A percentile compares a stretch with the other conserved stretches of the same genome.
These are phyloP conservation scores for Sturnus vulgaris DNA, from an alignment of 2,113 vertebrate genomes.

Conservation along the genomic window DNA sequence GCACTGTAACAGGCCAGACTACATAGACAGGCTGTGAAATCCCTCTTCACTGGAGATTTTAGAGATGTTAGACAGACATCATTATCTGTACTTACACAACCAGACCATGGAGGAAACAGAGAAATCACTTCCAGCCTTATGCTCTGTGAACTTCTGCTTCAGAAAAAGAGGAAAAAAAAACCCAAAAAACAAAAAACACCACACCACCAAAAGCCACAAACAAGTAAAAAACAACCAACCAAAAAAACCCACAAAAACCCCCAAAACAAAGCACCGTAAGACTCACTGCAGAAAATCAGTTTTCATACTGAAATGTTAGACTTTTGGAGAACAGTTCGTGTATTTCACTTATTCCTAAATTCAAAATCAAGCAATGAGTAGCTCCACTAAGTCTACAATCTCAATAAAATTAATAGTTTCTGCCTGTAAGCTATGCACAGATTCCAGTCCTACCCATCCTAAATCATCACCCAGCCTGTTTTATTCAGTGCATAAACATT, in stretches of 20 bases:
- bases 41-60: not conserved
- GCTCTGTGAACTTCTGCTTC: not conserved
- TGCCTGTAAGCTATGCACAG: not conserved
- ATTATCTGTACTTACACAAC: not conserved
- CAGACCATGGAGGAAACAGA: not conserved
- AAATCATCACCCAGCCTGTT: not conserved
- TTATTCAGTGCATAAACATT: conserved; percentile 9
- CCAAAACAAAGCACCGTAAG: not conserved
- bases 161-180: not conserved
- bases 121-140: not conserved
- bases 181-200: not conserved
- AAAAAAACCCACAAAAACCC: not conserved
- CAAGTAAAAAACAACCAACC: not conserved
- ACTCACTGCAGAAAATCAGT: not conserved
- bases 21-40: conserved; percentile 4
- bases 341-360: not conserved
- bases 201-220: not conserved
- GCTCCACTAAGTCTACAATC: not conserved
- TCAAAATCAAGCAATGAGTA: not conserved
- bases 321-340: not conserved
- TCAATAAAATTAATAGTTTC: not conserved
- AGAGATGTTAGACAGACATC: not conserved
- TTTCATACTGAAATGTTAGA: not conserved
- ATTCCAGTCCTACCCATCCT: not conserved
- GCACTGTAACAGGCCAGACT: not conserved